Percentiles rank a stretch among this genome's conserved stretches.
These are phyloP conservation scores for Leptopilina drosophilae DNA, from an alignment of 2,888 invertebrate species.

Conservation along the genomic window DNA sequence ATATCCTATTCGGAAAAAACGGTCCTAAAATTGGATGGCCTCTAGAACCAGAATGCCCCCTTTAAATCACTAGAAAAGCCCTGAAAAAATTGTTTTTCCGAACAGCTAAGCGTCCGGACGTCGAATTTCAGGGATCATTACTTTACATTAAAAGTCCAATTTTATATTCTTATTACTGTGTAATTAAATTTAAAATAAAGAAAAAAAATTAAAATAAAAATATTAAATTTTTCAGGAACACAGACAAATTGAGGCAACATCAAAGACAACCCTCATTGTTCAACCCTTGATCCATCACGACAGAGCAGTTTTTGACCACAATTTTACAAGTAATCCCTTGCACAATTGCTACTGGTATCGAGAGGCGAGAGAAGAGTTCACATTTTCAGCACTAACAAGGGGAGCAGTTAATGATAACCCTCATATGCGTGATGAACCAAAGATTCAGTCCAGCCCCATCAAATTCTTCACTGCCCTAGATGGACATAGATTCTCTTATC, in stretches of 20 bases:
- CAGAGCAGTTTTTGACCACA: conserved; percentile 90
- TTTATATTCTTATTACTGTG: no score
- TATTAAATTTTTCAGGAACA: conserved; percentile 78
- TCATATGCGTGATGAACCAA: conserved; percentile 97
- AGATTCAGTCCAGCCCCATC: conserved; percentile 99
- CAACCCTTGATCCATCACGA: conserved; percentile 88
- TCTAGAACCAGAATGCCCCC: no score
- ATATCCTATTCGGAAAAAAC: no score
- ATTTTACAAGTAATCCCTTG: conserved; percentile 90
- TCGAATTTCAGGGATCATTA: no score
- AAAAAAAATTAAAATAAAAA: no score
- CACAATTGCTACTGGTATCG: conserved; percentile 89
- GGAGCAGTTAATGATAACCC: conserved; percentile 99
- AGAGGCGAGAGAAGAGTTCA: conserved; percentile 93
- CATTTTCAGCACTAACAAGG: conserved; percentile 95
- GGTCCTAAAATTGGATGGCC: no score
- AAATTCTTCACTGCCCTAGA: conserved; percentile 94
- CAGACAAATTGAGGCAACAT: conserved; percentile 81
- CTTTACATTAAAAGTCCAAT: no score
- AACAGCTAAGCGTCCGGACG: no score
- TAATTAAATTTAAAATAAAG: no score
- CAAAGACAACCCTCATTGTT: conserved; percentile 83
- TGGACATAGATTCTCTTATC: conserved; percentile 98
- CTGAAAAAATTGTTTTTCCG: no score
- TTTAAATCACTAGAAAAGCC: no score